phyloP scores from a whole-genome alignment of 1,140 invertebrate species.

The Bilobella aurantiaca region DNA sequence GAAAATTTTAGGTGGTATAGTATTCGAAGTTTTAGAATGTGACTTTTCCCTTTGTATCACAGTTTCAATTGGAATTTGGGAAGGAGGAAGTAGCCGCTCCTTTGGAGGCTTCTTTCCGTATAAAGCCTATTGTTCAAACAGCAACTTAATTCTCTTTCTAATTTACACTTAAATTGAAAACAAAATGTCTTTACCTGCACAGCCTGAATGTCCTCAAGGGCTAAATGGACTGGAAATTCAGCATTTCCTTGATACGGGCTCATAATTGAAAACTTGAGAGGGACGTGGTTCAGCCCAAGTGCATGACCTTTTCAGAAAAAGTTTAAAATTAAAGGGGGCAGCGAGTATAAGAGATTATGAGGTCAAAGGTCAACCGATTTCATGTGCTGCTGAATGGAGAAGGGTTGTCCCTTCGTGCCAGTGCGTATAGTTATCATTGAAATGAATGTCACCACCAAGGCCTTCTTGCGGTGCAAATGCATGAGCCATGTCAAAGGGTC shows the following conservation, averaged over 20 bases:
- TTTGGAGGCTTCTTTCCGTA: no score
- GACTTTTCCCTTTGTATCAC: no score
- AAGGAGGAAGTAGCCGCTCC: no score
- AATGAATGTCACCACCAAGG: conserved; percentile 5
- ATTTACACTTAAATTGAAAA: not conserved
- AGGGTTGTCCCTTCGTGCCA: conserved; percentile 1
- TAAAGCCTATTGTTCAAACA: not conserved
- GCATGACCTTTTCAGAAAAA: not conserved
- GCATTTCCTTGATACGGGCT: conserved; percentile 4
- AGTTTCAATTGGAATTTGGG: no score
- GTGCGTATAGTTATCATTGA: not conserved
- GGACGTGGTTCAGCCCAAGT: not conserved
- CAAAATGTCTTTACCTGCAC: not conserved
- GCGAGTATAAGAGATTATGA: no score
- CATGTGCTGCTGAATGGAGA: not conserved
- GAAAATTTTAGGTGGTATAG: no score
- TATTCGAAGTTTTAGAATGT: no score
- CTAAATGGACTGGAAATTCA: not conserved
- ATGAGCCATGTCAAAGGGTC: not conserved
- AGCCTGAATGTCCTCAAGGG: not conserved
- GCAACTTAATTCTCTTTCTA: not conserved
- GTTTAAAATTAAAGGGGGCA: not conserved
- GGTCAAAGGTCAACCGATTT: not conserved
- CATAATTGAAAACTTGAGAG: not conserved
- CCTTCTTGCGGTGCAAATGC: not conserved